These are phyloP conservation scores for Ophioninae sp. DNA, from an alignment of 2,888 invertebrate genomes.

Conservation along the genomic window DNA sequence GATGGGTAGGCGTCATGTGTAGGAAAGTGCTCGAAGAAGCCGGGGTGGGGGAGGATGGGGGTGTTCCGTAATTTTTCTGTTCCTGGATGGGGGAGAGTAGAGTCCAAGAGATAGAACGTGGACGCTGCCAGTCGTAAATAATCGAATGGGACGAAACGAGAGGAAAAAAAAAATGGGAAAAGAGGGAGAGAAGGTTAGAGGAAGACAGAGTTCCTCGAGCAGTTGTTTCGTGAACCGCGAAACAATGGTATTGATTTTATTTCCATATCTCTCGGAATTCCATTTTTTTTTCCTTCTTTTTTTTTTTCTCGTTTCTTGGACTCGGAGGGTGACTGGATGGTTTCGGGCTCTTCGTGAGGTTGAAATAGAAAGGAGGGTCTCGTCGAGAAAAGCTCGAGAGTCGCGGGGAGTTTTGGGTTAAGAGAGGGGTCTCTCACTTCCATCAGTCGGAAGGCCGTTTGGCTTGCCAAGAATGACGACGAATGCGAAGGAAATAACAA, in stretches of 20 bases:
- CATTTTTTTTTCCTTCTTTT: conserved; percentile 60
- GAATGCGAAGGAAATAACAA: conserved; percentile 41
- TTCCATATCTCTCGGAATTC: conserved; percentile 75
- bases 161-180: conserved; percentile 22
- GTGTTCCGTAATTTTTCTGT: conserved; percentile 52
- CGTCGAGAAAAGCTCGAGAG: conserved; percentile 41
- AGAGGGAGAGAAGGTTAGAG: conserved; percentile 11
- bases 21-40: conserved; percentile 55
- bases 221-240: conserved; percentile 74
- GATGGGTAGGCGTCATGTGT: conserved; percentile 44
- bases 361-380: conserved; percentile 46
- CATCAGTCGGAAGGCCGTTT: conserved; percentile 41
- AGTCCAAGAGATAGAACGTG: conserved; percentile 43
- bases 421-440: conserved; percentile 46
- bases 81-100: conserved; percentile 37
- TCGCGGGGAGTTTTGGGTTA: conserved; percentile 47
- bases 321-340: conserved; percentile 65
- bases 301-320: conserved; percentile 59
- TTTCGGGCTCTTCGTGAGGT: conserved; percentile 54
- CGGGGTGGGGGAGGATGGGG: conserved; percentile 7
- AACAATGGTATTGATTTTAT: conserved; percentile 81
- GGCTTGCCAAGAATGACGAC: conserved; percentile 50
- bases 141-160: conserved; percentile 60
- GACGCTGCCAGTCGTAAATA: conserved; percentile 63
- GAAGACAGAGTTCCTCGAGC: conserved; percentile 24